phyloP scores from a whole-genome alignment of 2,797 vertebrate genomes.

The Catharus ustulatus region DNA sequence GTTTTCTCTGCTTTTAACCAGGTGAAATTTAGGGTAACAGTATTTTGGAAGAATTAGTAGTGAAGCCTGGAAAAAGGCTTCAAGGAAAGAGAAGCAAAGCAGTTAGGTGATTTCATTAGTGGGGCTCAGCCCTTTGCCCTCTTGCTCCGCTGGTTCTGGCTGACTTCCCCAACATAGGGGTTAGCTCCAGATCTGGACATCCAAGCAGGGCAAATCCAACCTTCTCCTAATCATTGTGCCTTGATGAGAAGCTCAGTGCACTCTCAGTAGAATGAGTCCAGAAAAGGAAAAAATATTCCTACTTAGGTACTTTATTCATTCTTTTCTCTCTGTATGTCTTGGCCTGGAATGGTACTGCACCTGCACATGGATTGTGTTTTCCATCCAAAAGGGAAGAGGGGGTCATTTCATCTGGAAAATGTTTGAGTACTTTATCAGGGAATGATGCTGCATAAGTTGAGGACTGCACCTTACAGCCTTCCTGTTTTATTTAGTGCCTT shows the following conservation, averaged over 20 bases:
- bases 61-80: background rate
- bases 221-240: background rate
- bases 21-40: background rate
- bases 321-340: background rate
- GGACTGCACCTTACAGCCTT: background rate
- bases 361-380: fast-evolving
- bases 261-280: background rate
- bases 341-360: too few species aligned
- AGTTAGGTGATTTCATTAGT: background rate
- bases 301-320: background rate
- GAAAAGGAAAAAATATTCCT: background rate
- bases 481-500: background rate
- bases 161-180: background rate
- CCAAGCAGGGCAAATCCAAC: background rate
- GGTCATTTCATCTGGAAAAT: background rate
- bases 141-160: background rate
- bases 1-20: background rate
- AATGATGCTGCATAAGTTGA: background rate
- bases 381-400: background rate
- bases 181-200: background rate
- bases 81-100: background rate
- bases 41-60: background rate
- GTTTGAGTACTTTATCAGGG: background rate
- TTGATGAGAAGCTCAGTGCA: background rate
- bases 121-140: background rate